These are phyloP conservation scores for Lophotis ruficrista DNA, from an alignment of 2,113 vertebrate species.

Conservation along the genomic window DNA sequence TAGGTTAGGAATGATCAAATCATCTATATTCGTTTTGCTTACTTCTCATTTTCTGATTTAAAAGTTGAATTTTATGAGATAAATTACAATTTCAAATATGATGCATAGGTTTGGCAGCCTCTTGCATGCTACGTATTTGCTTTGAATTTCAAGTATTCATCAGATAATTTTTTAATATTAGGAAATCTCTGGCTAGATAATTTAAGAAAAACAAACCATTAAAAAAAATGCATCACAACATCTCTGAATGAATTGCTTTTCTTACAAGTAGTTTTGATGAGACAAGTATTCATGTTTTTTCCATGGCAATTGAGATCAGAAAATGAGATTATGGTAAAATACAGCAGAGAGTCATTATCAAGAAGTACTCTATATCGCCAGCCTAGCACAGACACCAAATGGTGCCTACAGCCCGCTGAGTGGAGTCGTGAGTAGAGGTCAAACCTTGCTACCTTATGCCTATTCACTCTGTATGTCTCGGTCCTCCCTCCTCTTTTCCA, in stretches of 20 bases:
- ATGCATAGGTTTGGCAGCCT: neutral
- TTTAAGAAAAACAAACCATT: conserved; percentile 6
- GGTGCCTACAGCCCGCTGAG: neutral
- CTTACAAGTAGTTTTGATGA: neutral
- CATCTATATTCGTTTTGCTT: neutral
- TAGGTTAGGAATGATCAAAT: neutral
- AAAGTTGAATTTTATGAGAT: neutral
- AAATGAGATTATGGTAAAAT: neutral
- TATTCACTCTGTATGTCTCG: neutral
- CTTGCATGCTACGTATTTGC: neutral
- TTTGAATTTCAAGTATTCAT: conserved; percentile 28
- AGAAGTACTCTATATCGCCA: neutral
- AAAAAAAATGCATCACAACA: neutral
- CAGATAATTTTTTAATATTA: neutral
- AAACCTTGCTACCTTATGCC: neutral
- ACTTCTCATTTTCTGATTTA: conserved; percentile 14
- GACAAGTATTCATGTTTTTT: neutral
- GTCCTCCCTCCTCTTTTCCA: neutral
- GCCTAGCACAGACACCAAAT: neutral
- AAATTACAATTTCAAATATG: neutral
- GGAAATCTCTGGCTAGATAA: neutral
- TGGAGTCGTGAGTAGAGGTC: neutral
- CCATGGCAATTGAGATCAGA: neutral
- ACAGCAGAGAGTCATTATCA: neutral
- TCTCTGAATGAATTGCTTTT: conserved; percentile 2